Conservation (phyloP, 92 coral and sea anemone species). For the Ricordea florida region DNA sequence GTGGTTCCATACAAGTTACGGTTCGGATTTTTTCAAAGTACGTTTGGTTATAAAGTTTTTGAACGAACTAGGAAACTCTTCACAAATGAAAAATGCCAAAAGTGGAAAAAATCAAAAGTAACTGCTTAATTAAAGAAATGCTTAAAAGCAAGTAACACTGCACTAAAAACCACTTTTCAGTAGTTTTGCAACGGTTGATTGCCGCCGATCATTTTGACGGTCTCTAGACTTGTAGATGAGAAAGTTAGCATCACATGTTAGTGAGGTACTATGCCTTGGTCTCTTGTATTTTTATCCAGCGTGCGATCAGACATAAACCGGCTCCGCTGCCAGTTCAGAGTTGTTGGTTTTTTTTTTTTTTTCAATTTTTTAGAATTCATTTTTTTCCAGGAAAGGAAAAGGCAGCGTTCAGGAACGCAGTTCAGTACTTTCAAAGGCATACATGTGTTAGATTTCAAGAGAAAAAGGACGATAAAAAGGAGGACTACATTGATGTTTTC, state of each 20-base stretch:
- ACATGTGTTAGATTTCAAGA: slow-evolving; percentile 61
- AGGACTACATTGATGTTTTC: slow-evolving; percentile 40
- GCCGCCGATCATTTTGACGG: too few species aligned
- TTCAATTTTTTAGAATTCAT: background rate
- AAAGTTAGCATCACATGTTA: too few species aligned
- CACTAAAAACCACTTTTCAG: too few species aligned
- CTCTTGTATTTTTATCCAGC: background rate
- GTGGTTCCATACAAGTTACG: slow-evolving; percentile 24
- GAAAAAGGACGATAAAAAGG: slow-evolving; percentile 26
- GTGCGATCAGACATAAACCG: background rate
- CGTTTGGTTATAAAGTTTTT: background rate
- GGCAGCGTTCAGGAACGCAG: slow-evolving; percentile 34
- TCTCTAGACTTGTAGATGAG: too few species aligned
- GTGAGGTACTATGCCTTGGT: background rate
- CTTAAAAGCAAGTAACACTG: too few species aligned
- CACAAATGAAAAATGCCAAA: background rate
- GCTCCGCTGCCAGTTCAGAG: too few species aligned
- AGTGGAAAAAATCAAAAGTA: background rate
- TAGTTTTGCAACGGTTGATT: too few species aligned
- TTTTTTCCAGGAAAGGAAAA: background rate
- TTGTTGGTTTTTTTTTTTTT: background rate
- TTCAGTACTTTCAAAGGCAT: slow-evolving; percentile 19
- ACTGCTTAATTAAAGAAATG: background rate
- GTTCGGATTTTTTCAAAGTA: slow-evolving; percentile 3
- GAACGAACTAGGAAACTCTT: background rate